These are phyloP conservation scores for Platalea minor DNA, from an alignment of 2,797 vertebrate genomes.

Conservation along the genomic window DNA sequence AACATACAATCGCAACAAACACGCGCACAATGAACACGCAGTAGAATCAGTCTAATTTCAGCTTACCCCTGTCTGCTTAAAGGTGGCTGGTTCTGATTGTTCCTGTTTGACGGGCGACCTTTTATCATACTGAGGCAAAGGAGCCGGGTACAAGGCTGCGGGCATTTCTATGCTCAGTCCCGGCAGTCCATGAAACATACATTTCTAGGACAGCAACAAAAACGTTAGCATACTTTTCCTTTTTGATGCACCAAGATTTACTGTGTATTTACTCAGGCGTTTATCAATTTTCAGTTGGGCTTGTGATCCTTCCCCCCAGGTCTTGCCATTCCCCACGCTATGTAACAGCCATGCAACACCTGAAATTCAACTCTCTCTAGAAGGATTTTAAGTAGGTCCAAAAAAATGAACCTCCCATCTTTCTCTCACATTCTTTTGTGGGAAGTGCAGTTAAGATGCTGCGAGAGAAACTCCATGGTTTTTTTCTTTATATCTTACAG, in stretches of 20 bases:
- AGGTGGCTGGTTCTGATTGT: constrained; percentile 49
- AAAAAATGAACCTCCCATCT: not conserved
- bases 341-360: rapidly evolving
- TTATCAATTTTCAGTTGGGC: not conserved
- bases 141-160: constrained; percentile 85
- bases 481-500: not conserved
- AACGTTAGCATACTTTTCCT: rapidly evolving
- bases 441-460: not conserved
- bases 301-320: not conserved
- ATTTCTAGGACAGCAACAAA: constrained; percentile 77
- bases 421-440: not conserved
- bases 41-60: not conserved
- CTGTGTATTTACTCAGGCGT: not conserved
- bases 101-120: constrained; percentile 75
- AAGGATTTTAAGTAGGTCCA: not conserved
- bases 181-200: constrained; percentile 92
- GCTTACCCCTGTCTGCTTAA: constrained; percentile 59
- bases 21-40: rapidly evolving
- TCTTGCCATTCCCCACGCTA: not conserved
- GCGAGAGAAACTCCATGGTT: not conserved
- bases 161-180: constrained; percentile 90
- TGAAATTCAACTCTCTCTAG: not conserved
- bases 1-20: not conserved
- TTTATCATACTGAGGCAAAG: constrained; percentile 89
- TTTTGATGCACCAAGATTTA: not conserved